Percentiles rank a stretch among this genome's conserved stretches.
Evolutionary conservation across 2,113 vertebrate genomes (phyloP).

Genomic region (Callithrix jacchus): DNA sequence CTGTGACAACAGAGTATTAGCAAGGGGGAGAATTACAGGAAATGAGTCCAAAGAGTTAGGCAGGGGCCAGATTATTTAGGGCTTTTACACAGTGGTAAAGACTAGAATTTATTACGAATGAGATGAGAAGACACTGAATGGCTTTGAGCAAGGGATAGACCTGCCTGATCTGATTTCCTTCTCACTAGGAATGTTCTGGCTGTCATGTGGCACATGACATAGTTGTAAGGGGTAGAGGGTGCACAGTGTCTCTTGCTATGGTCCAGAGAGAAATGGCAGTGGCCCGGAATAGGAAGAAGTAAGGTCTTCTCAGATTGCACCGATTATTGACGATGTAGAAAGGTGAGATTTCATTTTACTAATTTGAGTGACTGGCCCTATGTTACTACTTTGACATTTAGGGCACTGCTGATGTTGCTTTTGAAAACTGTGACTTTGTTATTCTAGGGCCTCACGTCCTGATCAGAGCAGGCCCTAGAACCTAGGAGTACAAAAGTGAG

Average conservation of each 20-base stretch:
- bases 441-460: neutral
- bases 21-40: too few relatives aligned
- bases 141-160: neutral
- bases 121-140: neutral
- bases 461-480: neutral
- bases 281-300: neutral
- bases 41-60: neutral
- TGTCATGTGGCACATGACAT: neutral
- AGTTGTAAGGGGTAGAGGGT: neutral
- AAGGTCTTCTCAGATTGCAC: neutral
- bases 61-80: neutral
- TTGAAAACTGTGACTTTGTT: neutral
- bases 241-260: neutral
- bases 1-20: too few relatives aligned
- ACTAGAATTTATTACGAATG: neutral
- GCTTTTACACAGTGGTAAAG: neutral
- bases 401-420: neutral
- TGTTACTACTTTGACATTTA: neutral
- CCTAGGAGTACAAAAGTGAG: neutral
- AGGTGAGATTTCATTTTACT: neutral
- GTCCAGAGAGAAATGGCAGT: neutral
- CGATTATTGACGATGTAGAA: neutral
- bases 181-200: neutral
- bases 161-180: neutral
- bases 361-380: neutral